Evolutionary conservation across 2,888 invertebrate species (phyloP), one percentile per base, ranked within the genome.

Genomic region (Pollenia angustigena): DNA sequence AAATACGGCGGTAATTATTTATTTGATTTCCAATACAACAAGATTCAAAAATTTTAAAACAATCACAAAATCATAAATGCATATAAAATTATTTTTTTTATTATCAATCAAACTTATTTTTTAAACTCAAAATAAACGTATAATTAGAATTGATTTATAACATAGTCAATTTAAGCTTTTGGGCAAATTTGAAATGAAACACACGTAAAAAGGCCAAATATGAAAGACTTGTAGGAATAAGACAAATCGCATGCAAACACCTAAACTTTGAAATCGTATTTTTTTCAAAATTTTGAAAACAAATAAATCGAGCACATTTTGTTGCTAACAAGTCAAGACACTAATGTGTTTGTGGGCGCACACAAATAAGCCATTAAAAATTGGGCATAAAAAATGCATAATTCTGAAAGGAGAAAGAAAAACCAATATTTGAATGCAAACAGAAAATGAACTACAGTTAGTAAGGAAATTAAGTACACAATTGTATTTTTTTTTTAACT

Each of bases 81-180:
- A 40, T 56, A 18, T 14, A 8, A 7, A 18, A 1, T 14, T 12
- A 14, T 58, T 58, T 48, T 48, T 48, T 50, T 50, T 12, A 32
- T 10, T 50, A 50, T 54, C 7, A 72, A 50, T 54, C 7, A 72
- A 58, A 46, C n/a, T 10, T 14, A 40, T 56, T 58, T 66, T 48
- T 42, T 62, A 4, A 68, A 52, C 46, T 62, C 18, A 85, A 85
- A 88, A 82, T 81, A 16, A 56, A 81, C 75, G 87, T 86, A 81
- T 87, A 90, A 90, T 91, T 90, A 88, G 89, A 89, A 83, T 89
- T 89, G 88, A 91, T 91, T 90, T 89, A 91, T 90, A 87, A 78
- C 78, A 72, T 88, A 83, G 85, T 87, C 81, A 85, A 87, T 81
- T 86, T 87, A 85, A 78, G 71, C 23, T 85, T 89, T 89, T 88